phyloP scores from a whole-genome alignment of 2,113 vertebrate genomes.

The Rhombomys opimus region DNA sequence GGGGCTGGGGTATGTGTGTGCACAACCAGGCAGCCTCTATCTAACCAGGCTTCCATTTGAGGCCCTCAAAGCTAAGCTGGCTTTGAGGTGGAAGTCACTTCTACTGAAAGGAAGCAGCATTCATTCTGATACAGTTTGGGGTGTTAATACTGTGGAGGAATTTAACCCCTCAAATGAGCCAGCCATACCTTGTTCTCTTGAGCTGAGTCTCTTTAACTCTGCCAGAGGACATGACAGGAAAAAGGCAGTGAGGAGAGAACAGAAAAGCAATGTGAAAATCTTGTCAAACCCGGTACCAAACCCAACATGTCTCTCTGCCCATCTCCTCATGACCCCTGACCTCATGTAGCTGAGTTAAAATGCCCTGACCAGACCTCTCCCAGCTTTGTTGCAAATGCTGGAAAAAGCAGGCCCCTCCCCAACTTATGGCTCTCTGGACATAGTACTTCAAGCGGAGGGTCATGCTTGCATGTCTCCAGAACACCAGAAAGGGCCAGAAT shows the following conservation, averaged over 20 bases:
- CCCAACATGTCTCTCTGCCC: not conserved
- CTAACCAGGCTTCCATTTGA: not conserved
- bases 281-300: not conserved
- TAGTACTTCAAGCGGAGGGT: not conserved
- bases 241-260: not conserved
- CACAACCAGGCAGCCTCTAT: not conserved
- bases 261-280: not conserved
- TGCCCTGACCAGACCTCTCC: not conserved
- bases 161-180: not conserved
- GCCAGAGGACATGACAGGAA: not conserved
- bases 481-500: not conserved
- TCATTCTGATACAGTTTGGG: not conserved
- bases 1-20: not conserved
- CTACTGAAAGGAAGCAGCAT: not conserved
- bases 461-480: not conserved
- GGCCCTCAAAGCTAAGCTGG: not conserved
- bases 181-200: not conserved
- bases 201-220: not conserved
- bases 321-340: not conserved
- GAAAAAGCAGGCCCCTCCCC: not conserved
- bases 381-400: not conserved
- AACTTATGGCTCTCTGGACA: not conserved
- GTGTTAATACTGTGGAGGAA: slow-evolving; percentile 3
- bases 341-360: not conserved
- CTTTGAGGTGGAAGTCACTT: not conserved